Conservation (phyloP, 2,888 invertebrate genomes). For the Theodoxus fluviatilis region DNA sequence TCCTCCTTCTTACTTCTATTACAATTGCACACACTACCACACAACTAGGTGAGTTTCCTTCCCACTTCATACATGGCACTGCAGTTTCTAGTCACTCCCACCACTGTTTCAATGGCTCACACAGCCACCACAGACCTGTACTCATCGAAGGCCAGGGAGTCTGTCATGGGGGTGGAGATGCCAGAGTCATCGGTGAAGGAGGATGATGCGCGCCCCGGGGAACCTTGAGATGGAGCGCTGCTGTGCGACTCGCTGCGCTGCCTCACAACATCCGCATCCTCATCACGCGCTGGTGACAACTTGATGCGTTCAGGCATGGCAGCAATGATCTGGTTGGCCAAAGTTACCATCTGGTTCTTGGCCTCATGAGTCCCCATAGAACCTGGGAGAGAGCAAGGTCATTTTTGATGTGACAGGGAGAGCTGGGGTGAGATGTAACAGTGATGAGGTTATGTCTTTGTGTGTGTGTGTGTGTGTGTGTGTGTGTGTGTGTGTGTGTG, state of each 20-base stretch:
- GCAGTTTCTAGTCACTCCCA: background rate
- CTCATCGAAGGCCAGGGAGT: conserved; percentile 60
- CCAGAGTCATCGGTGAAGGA: conserved; percentile 67
- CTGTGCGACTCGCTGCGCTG: conserved; percentile 80
- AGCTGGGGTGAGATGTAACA: background rate
- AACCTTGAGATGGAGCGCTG: conserved; percentile 54
- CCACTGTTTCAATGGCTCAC: background rate
- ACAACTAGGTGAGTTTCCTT: too few relatives aligned
- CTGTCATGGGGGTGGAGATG: conserved; percentile 63
- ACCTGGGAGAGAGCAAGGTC: conserved; percentile 26
- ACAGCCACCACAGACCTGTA: conserved; percentile 50
- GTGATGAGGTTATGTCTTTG: background rate
- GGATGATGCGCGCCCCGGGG: conserved; percentile 46
- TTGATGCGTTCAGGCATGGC: conserved; percentile 98
- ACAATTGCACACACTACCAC: too few relatives aligned
- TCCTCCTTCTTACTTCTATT: background rate
- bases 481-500: too few relatives aligned
- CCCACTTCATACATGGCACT: background rate
- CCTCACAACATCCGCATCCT: conserved; percentile 40
- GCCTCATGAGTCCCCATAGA: conserved; percentile 39
- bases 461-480: background rate
- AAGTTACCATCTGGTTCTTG: conserved; percentile 70
- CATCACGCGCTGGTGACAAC: conserved; percentile 69
- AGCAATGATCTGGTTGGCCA: conserved; percentile 97
- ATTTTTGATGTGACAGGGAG: conserved; percentile 16